phyloP scores from a whole-genome alignment of 2,113 vertebrate genomes.

The Tyrannus savana region DNA sequence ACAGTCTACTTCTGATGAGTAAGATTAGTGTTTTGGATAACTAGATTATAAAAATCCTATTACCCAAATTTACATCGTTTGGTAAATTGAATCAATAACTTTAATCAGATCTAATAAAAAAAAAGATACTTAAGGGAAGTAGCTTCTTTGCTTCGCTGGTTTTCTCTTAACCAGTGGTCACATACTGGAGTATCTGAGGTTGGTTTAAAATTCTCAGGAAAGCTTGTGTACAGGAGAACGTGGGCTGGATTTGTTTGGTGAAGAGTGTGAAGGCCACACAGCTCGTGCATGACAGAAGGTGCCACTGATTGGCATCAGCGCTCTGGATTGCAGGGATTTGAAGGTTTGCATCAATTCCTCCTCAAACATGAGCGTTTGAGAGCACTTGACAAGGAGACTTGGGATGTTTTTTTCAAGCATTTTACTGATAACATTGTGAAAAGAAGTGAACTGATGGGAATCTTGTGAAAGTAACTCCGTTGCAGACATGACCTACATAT shows the following conservation, averaged over 20 bases:
- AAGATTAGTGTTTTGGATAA: neutral
- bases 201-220: neutral
- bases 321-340: neutral
- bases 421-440: neutral
- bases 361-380: neutral
- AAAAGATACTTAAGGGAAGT: neutral
- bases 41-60: neutral
- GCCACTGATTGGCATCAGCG: neutral
- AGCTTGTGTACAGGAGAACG: neutral
- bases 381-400: neutral
- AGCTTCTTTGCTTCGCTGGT: neutral
- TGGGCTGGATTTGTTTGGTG: neutral
- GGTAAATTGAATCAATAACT: conserved; percentile 25
- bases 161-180: neutral
- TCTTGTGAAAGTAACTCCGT: neutral
- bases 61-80: neutral
- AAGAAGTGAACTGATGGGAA: neutral
- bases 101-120: conserved; percentile 17
- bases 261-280: neutral
- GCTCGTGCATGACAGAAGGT: neutral
- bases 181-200: neutral
- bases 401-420: neutral
- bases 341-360: neutral
- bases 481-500: conserved; percentile 18
- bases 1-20: neutral